phyloP scores from a whole-genome alignment of 2,113 vertebrate species.

The Mus musculus region GRCm39 chr16:79181001-79181500 shows the following conservation, averaged over 20 bases:
- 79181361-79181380: not conserved
- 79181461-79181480: not conserved
- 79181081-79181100: not conserved
- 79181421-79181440: not conserved
- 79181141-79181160: not conserved
- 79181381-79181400: not conserved
- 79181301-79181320: not conserved
- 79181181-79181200: not conserved
- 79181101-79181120: not conserved
- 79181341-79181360: not conserved
- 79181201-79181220: not conserved
- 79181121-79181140: not conserved
- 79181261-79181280: not conserved
- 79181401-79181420: not conserved
- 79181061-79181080: not conserved
- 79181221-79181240: not conserved
- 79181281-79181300: not conserved
- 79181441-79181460: not conserved
- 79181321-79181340: not conserved
- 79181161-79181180: not conserved
- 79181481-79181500: not conserved
- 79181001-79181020: constrained; percentile 42
- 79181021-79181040: not conserved
- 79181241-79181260: constrained; percentile 23
- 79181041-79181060: not conserved